Conservation (phyloP, 2,888 invertebrate genomes). For the Monopis laevigella region DNA sequence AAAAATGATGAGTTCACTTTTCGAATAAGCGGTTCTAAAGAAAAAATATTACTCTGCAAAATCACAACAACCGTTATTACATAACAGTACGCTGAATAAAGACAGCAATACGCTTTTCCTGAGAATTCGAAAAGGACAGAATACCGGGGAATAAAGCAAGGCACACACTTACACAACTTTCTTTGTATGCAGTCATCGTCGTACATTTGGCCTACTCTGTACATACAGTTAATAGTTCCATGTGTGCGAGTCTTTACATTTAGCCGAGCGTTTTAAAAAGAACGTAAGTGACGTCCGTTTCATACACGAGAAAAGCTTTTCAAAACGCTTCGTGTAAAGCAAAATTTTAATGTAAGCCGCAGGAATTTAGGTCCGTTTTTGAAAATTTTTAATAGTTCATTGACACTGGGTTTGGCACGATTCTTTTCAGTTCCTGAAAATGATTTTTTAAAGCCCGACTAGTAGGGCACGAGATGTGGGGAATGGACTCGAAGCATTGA, state of each 20-base stretch:
- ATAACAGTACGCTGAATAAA: slow-evolving; percentile 54
- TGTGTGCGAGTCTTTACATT: slow-evolving; percentile 52
- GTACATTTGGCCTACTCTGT: slow-evolving; percentile 25
- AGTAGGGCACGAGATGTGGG: not conserved
- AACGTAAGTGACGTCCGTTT: slow-evolving; percentile 42
- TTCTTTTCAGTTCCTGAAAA: slow-evolving; percentile 37
- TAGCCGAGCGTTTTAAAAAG: slow-evolving; percentile 38
- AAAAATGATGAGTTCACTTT: not conserved
- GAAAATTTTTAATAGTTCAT: slow-evolving; percentile 46
- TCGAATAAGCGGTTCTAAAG: slow-evolving; percentile 37
- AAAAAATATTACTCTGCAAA: slow-evolving; percentile 60
- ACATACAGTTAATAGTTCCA: slow-evolving; percentile 27
- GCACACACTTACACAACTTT: slow-evolving; percentile 62
- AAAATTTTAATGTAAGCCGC: not conserved
- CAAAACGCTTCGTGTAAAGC: slow-evolving; percentile 23
- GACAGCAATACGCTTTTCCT: slow-evolving; percentile 24
- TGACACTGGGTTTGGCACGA: slow-evolving; percentile 60
- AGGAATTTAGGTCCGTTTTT: slow-evolving; percentile 32
- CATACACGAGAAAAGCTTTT: slow-evolving; percentile 42
- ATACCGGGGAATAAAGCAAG: slow-evolving; percentile 27
- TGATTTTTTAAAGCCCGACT: slow-evolving; percentile 33
- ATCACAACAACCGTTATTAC: slow-evolving; percentile 64
- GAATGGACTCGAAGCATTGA: slow-evolving; percentile 9
- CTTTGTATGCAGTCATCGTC: slow-evolving; percentile 30
- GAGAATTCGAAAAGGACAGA: slow-evolving; percentile 15